phyloP scores from a whole-genome alignment of 2,797 vertebrate genomes.

The Chloroceryle amazona region DNA sequence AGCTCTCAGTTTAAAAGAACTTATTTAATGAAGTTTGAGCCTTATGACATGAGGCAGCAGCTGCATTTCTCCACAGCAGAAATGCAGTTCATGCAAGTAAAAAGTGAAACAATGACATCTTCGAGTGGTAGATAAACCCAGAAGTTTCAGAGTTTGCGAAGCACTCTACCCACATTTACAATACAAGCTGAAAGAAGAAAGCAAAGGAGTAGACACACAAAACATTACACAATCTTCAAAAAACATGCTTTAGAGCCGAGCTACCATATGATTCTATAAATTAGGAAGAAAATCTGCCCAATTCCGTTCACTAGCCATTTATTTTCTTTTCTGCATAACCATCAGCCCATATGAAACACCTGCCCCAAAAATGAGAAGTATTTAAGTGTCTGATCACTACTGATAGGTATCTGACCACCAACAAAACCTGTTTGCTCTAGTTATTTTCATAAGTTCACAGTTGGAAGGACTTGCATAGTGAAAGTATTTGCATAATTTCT shows the following conservation, averaged over 20 bases:
- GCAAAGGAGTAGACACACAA: not conserved
- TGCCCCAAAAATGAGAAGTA: not conserved
- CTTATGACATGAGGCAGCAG: not conserved
- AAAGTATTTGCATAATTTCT: not conserved
- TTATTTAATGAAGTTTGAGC: not conserved
- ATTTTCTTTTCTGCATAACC: not conserved
- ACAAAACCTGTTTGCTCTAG: not conserved
- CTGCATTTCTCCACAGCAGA: not conserved
- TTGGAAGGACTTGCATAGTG: not conserved
- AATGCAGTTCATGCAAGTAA: not conserved
- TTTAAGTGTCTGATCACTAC: not conserved
- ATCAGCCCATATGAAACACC: not conserved
- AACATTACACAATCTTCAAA: not conserved
- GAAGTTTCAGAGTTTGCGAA: not conserved
- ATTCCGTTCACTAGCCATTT: not conserved
- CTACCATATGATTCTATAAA: not conserved
- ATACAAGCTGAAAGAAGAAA: not conserved
- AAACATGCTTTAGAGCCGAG: not conserved
- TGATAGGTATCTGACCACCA: not conserved
- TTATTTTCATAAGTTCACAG: not conserved
- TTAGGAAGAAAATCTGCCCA: not conserved
- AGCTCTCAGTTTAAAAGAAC: not conserved
- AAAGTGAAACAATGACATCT: not conserved
- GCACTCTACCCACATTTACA: not conserved
- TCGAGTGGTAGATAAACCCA: not conserved